Evolutionary conservation across 2,888 invertebrate genomes (phyloP), one percentile per base, ranked within the genome.

Genomic region (Metalampra italica): DNA sequence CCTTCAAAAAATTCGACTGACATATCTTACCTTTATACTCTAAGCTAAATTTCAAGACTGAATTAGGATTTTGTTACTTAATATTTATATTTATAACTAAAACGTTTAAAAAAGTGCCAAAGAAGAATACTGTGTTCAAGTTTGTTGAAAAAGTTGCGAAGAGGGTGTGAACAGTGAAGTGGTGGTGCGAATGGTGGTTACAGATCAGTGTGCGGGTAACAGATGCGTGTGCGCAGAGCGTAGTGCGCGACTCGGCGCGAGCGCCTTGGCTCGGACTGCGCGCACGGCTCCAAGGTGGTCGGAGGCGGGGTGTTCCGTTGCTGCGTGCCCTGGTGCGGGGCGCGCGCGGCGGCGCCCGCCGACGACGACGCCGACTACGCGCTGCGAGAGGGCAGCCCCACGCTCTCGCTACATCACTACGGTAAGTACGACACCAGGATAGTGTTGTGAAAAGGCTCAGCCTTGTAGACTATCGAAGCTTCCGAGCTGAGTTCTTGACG

Each of bases 241-340:
- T 45, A 40, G 57, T 73, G 80, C 78, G 78, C 74, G 71, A 76
- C 75, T 78, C 73, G 75, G 85, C 76, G 87, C 79, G 78, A 80
- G 85, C 80, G 83, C 78, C 82, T 88, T 88, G 87, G 90, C 79
- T 71, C 60, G 69, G 59, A 59, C 71, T 72, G 68, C 63, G 72
- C 70, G 68, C 72, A 84, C 80, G 86, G 84, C 90, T 82, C 83
- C 92, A 92, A 91, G 90, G 92, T 92, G 92, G 92, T 92, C 82
- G 92, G 93, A 91, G 92, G 92, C 81, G 92, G 92, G 91, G 92
- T 93, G 91, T 94, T 94, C 93, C 93, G 93, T 92, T 94, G 94
- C 91, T 94, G 94, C 91, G 92, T 94, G 92, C 94, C 94, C 92
- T 94, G 93, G 93, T 93, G 94, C 91, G 93, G 93, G 88, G 89